A percentile compares a stretch with the other conserved stretches of the same genome.
These are phyloP conservation scores for Anthophora plumipes DNA, from an alignment of 2,888 invertebrate genomes.

Conservation along the genomic window DNA sequence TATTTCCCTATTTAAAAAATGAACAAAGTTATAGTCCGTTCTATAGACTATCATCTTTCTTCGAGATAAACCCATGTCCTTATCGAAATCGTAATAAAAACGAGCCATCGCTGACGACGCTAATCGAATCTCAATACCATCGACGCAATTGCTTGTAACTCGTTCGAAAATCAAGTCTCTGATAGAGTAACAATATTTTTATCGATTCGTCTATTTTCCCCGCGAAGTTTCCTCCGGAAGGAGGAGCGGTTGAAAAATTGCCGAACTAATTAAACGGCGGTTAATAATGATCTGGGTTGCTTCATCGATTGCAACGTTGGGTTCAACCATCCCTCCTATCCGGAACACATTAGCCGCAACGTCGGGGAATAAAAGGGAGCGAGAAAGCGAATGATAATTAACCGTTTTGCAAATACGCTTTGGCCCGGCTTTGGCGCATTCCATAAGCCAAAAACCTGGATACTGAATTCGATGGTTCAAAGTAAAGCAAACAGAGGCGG, in stretches of 20 bases:
- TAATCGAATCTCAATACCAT: constrained; percentile 20
- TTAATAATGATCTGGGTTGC: constrained; percentile 35
- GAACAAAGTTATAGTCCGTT: too few relatives aligned
- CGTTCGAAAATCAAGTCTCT: constrained; percentile 2
- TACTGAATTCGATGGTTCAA: constrained; percentile 70
- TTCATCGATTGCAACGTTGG: constrained; percentile 2
- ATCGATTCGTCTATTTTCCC: neutral
- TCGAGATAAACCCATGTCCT: neutral
- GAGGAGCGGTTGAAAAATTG: constrained; percentile 15
- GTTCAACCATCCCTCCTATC: neutral
- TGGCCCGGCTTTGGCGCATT: constrained; percentile 64
- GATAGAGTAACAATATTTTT: neutral
- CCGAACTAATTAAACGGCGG: constrained; percentile 33
- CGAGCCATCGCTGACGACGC: constrained; percentile 7
- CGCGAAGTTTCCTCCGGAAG: neutral
- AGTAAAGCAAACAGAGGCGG: constrained; percentile 73
- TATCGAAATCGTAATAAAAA: neutral
- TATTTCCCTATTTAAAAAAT: too few relatives aligned
- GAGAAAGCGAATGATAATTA: constrained; percentile 73
- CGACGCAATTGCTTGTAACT: neutral
- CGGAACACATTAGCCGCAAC: neutral
- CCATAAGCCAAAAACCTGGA: constrained; percentile 71
- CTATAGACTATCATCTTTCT: too few relatives aligned
- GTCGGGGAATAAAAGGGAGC: constrained; percentile 17
- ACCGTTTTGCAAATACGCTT: constrained; percentile 77